Conservation (phyloP, 2,888 invertebrate genomes). For the Callyntrura sp. region DNA sequence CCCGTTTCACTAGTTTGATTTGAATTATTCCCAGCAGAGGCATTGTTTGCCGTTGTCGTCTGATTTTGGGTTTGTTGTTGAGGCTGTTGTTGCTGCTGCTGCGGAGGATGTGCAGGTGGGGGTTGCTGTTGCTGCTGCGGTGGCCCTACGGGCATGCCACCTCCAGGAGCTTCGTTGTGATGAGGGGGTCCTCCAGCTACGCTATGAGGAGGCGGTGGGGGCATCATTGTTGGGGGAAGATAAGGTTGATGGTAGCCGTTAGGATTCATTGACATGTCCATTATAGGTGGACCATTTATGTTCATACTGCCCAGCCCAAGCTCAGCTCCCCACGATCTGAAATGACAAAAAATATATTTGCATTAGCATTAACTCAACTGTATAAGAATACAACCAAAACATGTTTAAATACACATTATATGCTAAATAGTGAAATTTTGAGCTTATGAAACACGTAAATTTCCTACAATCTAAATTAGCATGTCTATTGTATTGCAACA, state of each 20-base stretch:
- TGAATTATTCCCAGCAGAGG: conserved; percentile 81
- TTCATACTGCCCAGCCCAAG: conserved; percentile 83
- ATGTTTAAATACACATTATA: no score
- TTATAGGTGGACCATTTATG: conserved; percentile 84
- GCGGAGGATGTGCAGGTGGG: conserved; percentile 81
- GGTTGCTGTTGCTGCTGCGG: conserved; percentile 82
- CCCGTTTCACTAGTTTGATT: conserved; percentile 83
- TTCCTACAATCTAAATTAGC: no score
- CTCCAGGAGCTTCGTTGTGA: conserved; percentile 82
- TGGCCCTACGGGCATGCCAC: conserved; percentile 82
- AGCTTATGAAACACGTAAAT: no score
- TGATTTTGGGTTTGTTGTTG: conserved; percentile 82
- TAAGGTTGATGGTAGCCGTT: conserved; percentile 84
- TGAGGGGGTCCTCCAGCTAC: conserved; percentile 82
- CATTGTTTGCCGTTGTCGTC: conserved; percentile 80
- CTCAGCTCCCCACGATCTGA: conserved; percentile 82
- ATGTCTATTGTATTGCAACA: no score
- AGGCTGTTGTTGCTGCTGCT: conserved; percentile 82
- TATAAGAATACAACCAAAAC: no score
- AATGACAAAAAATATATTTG: conserved; percentile 25
- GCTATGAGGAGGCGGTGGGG: conserved; percentile 83
- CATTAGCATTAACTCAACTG: background rate
- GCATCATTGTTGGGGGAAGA: conserved; percentile 83
- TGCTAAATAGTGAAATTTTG: no score
- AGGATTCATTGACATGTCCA: conserved; percentile 84